These are phyloP conservation scores for Pteromalus puparum DNA, from an alignment of 1,140 invertebrate genomes.

Conservation along the genomic window DNA sequence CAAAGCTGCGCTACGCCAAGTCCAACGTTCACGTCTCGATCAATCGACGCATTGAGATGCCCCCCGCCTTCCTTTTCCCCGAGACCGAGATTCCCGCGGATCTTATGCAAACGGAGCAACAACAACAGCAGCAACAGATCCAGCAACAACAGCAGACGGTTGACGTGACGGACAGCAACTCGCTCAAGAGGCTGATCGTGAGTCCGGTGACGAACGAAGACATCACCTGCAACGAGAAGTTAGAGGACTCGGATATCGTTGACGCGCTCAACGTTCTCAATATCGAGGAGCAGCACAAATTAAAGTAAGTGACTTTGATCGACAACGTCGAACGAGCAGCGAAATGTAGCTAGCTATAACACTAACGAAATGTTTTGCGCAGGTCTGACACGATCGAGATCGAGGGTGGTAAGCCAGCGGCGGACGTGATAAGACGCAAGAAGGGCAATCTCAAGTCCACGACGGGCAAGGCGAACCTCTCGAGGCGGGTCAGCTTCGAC, in stretches of 20 bases:
- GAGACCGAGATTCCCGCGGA: slow-evolving; percentile 82
- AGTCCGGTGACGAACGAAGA: slow-evolving; percentile 57
- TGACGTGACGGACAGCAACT: slow-evolving; percentile 65
- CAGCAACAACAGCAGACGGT: slow-evolving; percentile 62
- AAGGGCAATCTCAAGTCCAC: slow-evolving; percentile 86
- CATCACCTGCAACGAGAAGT: slow-evolving; percentile 63
- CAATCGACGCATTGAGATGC: slow-evolving; percentile 87
- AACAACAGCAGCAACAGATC: slow-evolving; percentile 55
- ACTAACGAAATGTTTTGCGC: neutral
- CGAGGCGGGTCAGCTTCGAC: slow-evolving; percentile 96
- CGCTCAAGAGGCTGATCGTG: slow-evolving; percentile 57
- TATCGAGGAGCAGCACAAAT: slow-evolving; percentile 70
- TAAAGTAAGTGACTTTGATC: slow-evolving; percentile 66
- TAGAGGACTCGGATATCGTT: slow-evolving; percentile 72
- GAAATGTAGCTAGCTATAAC: too few relatives aligned
- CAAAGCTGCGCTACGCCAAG: slow-evolving; percentile 80
- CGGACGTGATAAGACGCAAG: slow-evolving; percentile 80
- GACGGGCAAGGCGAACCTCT: slow-evolving; percentile 82
- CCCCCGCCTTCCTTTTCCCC: slow-evolving; percentile 86
- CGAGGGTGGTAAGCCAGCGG: slow-evolving; percentile 70
- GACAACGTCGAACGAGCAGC: too few relatives aligned
- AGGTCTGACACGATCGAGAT: slow-evolving; percentile 63
- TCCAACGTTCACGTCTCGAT: slow-evolving; percentile 81
- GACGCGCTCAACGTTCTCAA: slow-evolving; percentile 72
- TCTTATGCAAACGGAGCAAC: slow-evolving; percentile 75